Percentiles rank a stretch among this genome's conserved stretches.
These are phyloP conservation scores for Phoxinus phoxinus DNA, from an alignment of 2,113 vertebrate genomes.

Conservation along the genomic window DNA sequence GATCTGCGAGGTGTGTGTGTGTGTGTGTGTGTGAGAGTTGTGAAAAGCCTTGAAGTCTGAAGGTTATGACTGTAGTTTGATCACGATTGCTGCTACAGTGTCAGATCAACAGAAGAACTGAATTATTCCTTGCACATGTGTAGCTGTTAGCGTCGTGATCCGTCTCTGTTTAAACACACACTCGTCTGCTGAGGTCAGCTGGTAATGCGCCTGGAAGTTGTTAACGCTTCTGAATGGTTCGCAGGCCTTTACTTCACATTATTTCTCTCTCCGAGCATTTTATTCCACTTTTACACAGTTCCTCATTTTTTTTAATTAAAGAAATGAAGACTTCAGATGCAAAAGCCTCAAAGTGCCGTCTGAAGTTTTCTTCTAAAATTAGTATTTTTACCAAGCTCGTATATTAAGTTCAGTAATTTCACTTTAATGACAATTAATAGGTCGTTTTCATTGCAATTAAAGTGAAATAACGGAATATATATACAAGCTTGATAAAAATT, in stretches of 20 bases:
- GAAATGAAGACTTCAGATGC: too few species aligned
- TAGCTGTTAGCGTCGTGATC: not conserved
- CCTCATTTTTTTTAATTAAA: conserved; percentile 1
- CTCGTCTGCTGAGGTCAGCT: conserved; percentile 55
- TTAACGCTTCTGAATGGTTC: conserved; percentile 57
- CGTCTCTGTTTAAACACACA: conserved; percentile 43
- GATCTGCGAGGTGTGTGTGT: conserved; percentile 84
- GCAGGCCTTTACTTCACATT: conserved; percentile 44
- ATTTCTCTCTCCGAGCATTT: not conserved
- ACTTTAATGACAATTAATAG: too few species aligned
- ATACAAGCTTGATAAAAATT: too few species aligned
- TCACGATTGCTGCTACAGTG: too few species aligned
- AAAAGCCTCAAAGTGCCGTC: too few species aligned
- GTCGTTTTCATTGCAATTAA: too few species aligned
- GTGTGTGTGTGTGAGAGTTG: not conserved
- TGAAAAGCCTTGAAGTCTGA: not conserved
- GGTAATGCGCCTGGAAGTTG: conserved; percentile 55
- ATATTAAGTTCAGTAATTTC: too few species aligned
- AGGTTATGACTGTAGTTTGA: not conserved
- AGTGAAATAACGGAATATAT: too few species aligned
- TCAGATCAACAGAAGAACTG: too few species aligned
- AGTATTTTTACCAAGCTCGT: too few species aligned
- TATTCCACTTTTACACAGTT: not conserved
- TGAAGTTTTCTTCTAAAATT: too few species aligned
- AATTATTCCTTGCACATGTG: too few species aligned